These are phyloP conservation scores for Diorhabda sublineata DNA, from an alignment of 1,140 invertebrate species.

Conservation along the genomic window DNA sequence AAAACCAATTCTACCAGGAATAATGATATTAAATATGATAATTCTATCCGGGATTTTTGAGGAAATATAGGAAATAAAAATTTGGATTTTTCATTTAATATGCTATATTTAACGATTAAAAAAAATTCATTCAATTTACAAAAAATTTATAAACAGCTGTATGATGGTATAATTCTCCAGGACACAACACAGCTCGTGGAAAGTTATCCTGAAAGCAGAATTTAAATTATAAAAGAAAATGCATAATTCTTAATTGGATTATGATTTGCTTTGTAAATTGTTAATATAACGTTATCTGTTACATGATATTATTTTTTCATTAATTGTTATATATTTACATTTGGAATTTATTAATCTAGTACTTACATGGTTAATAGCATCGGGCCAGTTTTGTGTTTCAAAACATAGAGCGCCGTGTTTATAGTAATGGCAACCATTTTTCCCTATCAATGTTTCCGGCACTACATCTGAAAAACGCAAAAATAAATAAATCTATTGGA, in stretches of 20 bases:
- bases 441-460: constrained; percentile 53
- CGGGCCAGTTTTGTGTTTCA: constrained; percentile 89
- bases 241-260: no score
- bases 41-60: no score
- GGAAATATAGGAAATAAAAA: no score
- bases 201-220: constrained; percentile 60
- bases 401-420: constrained; percentile 82
- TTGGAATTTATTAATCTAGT: background rate
- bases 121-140: constrained; percentile 18
- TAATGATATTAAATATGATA: no score
- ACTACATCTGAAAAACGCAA: background rate
- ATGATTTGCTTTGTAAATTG: no score
- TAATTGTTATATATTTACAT: no score
- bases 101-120: no score
- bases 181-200: constrained; percentile 65
- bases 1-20: no score
- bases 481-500: no score
- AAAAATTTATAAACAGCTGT: constrained; percentile 40
- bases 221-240: background rate
- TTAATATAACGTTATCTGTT: no score
- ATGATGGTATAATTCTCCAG: constrained; percentile 63
- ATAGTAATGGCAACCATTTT: constrained; percentile 63
- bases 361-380: constrained; percentile 74
- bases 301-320: no score
- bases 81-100: no score